Base-by-base conservation (phyloP, 1,140 invertebrate genomes). In the Mycetomoellerius zeteki region DNA sequence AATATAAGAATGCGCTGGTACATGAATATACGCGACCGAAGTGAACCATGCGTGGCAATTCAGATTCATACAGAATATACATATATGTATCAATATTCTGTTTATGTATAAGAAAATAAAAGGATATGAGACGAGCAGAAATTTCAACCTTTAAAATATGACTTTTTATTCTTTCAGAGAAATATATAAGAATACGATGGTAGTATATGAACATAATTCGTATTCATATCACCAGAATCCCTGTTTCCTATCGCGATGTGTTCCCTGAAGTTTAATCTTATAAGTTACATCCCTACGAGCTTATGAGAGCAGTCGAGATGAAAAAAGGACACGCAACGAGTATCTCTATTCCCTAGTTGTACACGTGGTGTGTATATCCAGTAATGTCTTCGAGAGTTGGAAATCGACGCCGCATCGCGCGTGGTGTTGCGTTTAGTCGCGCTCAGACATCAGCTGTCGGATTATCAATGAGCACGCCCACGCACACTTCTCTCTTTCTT, bases 381-480 rank as follows among this genome's bases (percentile, higher is more conserved):
- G 14, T 43, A 30, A 33, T 43, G 14, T 58, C 43, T 56, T 73
- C 7, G 33, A 72, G 37, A 81, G 64, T 81, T 43, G 75, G 8
- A 58, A 60, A 43, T 76, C 60, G 24, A 67, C n/a, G 76, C 60
- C 30, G 30, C 33, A 24, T 62, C 65, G 65, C 65, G 52, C 76
- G 50, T 50, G 24, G 14, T 43, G 37, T 69, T 33, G 58, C 78
- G 65, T 72, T 77, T 69, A 85, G 90, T 89, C 90, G 89, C 87
- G 86, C 80, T 76, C 85, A 47, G 30, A 87, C 86, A 72, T 62
- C 86, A 81, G 78, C 72, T 87, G 76, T 88, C 89, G 85, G 67
- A 91, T 88, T 93, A 93, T 93, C 92, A 93, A 93, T 93, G 92
- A 91, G 90, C 71, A 86, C 92, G 76, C 92, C 92, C 84, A 93